A percentile compares a stretch with the other conserved stretches of the same genome.
phyloP scores from a whole-genome alignment of 2,797 vertebrate genomes.

The Prunella strophiata region DNA sequence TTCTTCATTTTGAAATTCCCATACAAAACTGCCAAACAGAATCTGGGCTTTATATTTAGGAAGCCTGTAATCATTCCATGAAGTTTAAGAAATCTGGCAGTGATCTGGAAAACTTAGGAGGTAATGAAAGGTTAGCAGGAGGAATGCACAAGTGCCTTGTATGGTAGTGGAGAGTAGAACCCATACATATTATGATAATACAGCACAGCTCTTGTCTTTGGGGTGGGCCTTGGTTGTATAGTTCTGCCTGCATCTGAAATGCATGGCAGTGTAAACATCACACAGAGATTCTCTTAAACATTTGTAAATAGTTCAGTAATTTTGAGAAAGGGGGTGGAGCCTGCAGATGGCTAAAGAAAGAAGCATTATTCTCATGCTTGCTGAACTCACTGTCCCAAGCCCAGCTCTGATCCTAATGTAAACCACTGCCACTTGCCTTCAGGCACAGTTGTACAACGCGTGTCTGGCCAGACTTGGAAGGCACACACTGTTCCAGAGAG shows the following conservation, averaged over 20 bases:
- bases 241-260: constrained; percentile 9
- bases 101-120: constrained; percentile 72
- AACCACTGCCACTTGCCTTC: constrained; percentile 43
- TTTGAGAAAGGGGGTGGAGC: constrained; percentile 52
- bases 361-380: not conserved
- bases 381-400: constrained; percentile 23
- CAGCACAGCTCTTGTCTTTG: constrained; percentile 31
- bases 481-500: constrained; percentile 39
- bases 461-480: constrained; percentile 62
- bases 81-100: constrained; percentile 77
- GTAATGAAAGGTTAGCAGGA: constrained; percentile 80
- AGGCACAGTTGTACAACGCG: not conserved
- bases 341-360: not conserved
- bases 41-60: constrained; percentile 70
- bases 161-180: constrained; percentile 78
- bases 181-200: constrained; percentile 40
- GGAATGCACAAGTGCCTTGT: constrained; percentile 84
- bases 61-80: constrained; percentile 76
- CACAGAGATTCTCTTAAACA: constrained; percentile 43
- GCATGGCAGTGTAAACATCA: constrained; percentile 42
- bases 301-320: constrained; percentile 47
- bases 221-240: not conserved
- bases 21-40: constrained; percentile 47
- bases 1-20: constrained; percentile 43
- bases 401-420: constrained; percentile 6